These are phyloP conservation scores for Ia io DNA, from an alignment of 2,113 vertebrate species.

Conservation along the genomic window DNA sequence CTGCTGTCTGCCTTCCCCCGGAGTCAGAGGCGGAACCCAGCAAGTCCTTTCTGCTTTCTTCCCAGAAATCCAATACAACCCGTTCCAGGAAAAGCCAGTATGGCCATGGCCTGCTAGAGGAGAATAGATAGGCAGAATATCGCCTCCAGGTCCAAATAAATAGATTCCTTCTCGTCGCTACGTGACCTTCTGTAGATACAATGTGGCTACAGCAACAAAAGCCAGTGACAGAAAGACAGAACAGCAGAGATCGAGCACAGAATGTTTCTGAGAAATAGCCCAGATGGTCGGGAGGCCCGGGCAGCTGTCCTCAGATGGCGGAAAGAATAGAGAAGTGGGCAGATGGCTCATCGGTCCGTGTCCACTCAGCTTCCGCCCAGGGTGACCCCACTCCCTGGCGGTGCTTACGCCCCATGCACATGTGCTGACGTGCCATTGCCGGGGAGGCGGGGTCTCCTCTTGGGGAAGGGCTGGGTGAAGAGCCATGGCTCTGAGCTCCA, in stretches of 20 bases:
- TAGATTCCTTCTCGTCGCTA: slow-evolving; percentile 61
- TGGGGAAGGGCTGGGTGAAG: neutral
- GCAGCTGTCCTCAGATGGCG: neutral
- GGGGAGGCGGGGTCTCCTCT: neutral
- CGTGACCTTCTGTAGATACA: slow-evolving; percentile 32
- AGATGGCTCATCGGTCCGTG: neutral
- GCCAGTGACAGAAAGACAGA: slow-evolving; percentile 34
- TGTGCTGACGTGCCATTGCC: neutral
- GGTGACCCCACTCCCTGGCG: neutral
- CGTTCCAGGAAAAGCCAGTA: slow-evolving; percentile 52
- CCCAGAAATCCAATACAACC: slow-evolving; percentile 67
- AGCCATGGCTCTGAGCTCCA: neutral
- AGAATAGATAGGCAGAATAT: slow-evolving; percentile 62
- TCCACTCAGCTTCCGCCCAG: no score
- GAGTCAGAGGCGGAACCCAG: slow-evolving; percentile 50
- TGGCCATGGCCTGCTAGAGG: slow-evolving; percentile 46
- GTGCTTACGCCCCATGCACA: neutral
- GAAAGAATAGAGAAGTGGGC: neutral
- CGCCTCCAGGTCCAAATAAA: slow-evolving; percentile 60
- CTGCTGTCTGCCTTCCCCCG: neutral
- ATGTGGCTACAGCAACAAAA: slow-evolving; percentile 58
- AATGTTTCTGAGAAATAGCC: neutral
- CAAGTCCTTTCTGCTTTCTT: slow-evolving; percentile 58
- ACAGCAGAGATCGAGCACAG: neutral
- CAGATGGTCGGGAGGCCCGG: neutral